Base-by-base conservation (phyloP, 1,140 invertebrate genomes). In the Amyelois transitella region DNA sequence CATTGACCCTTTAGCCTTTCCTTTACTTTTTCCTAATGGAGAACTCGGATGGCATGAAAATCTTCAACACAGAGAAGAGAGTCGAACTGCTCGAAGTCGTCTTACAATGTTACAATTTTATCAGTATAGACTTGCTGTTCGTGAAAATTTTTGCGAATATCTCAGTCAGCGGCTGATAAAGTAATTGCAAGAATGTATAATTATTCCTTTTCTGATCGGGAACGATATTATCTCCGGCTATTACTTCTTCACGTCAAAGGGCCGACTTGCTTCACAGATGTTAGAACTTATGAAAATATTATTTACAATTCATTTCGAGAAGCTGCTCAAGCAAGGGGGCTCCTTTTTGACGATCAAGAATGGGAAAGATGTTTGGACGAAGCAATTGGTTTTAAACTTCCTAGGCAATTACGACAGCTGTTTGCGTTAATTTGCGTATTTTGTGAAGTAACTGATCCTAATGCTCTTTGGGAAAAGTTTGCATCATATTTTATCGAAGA, bases 381-480 rank as follows among this genome's bases (percentile, higher is more conserved):
- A 58, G 55, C 55, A 58, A 58, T 47, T 58, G 51, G 24, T 58
- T 58, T 53, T 18, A 53, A 54, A 52, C 51, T 60, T 60, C 51
- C 58, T 60, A 28, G 52, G 48, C 58, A 60, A 60, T 51, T 60
- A 60, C 51, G 58, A 60, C 58, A 60, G 47, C 47, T 60, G 44
- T 60, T 53, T 60, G 58, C 58, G 52, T 60, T 60, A 60, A 59
- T 59, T 50, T 59, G 51, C 51, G 52, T 60, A 43, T 60, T 60
- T 60, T 60, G 58, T 60, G 56, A 58, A 58, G 43, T 49, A 58
- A 58, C 51, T 58, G 58, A 60, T 54, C 58, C 51, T 60, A 59
- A 60, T 54, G 58, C 58, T 60, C 51, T 60, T 60, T 60, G 47
- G 52, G 48, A 60, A 60, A 60, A 53, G 18, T 60, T 60, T 60